Conservation (phyloP, 2,797 vertebrate genomes). For the Sebastes oblongus region DNA sequence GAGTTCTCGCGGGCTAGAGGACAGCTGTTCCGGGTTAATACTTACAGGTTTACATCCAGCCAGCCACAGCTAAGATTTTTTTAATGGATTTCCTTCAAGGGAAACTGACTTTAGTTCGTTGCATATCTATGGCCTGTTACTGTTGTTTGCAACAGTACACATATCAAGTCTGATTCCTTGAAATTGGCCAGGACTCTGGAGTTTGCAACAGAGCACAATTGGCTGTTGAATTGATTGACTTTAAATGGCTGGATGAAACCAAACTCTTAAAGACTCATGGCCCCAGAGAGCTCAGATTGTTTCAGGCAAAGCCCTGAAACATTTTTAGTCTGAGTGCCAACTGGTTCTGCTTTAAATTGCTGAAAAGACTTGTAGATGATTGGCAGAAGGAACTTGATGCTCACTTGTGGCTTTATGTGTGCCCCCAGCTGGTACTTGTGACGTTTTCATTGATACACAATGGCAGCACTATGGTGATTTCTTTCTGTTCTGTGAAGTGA, state of each 20-base stretch:
- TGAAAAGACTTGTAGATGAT: constrained; percentile 49
- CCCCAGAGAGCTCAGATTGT: constrained; percentile 38
- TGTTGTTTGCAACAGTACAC: constrained; percentile 47
- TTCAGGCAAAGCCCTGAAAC: constrained; percentile 41
- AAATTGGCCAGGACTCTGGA: constrained; percentile 29
- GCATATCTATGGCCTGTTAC: constrained; percentile 34
- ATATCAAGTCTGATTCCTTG: constrained; percentile 27
- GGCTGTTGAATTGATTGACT: constrained; percentile 45
- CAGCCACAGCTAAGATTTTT: constrained; percentile 54
- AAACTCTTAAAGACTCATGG: constrained; percentile 39
- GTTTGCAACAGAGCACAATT: constrained; percentile 38
- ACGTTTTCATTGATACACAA: constrained; percentile 29
- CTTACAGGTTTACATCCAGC: constrained; percentile 73
- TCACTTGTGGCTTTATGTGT: constrained; percentile 37
- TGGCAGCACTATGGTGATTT: constrained; percentile 7
- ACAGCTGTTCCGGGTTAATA: constrained; percentile 81
- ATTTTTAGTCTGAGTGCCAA: constrained; percentile 29
- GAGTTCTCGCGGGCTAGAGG: constrained; percentile 62
- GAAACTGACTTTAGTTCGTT: constrained; percentile 39
- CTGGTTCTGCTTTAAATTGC: constrained; percentile 56
- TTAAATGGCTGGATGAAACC: constrained; percentile 58
- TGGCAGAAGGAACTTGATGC: constrained; percentile 48
- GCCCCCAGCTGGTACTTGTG: constrained; percentile 16
- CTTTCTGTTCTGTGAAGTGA: constrained; percentile 23
- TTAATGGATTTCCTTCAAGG: constrained; percentile 55